Conservation (phyloP, 2,113 vertebrate species). For the Chunga burmeisteri region DNA sequence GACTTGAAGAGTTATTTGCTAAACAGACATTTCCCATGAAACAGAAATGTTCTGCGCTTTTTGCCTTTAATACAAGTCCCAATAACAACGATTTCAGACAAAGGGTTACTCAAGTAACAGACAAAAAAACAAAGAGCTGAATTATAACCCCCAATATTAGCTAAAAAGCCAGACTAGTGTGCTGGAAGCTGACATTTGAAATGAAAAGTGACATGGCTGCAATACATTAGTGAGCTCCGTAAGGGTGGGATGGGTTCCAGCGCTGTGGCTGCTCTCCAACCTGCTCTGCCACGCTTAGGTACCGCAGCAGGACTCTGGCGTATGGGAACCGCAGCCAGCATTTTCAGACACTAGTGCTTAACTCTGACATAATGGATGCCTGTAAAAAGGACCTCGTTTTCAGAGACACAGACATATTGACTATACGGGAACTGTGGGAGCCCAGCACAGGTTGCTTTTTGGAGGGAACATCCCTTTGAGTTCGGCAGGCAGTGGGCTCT, state of each 20-base stretch:
- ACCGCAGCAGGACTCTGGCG: background rate
- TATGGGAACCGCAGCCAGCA: background rate
- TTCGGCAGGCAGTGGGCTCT: background rate
- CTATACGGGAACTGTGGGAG: background rate
- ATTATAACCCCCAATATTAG: background rate
- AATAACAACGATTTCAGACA: background rate
- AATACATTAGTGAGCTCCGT: background rate
- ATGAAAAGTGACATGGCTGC: constrained; percentile 6
- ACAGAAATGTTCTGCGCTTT: background rate
- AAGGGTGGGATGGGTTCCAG: background rate
- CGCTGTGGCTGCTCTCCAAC: background rate
- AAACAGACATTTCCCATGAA: background rate
- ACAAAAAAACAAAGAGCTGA: background rate
- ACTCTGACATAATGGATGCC: background rate
- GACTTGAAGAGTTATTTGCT: background rate
- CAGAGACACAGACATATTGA: background rate
- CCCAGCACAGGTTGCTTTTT: background rate
- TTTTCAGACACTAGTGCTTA: constrained; percentile 3
- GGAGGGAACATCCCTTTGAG: background rate
- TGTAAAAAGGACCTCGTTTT: background rate
- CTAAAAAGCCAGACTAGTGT: background rate
- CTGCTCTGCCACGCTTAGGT: background rate
- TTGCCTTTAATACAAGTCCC: background rate
- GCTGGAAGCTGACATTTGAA: constrained; percentile 11
- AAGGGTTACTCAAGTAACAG: background rate